Percentiles rank a stretch among this genome's conserved stretches.
Evolutionary conservation across 2,888 invertebrate species (phyloP).

Genomic region (Agonum fuliginosum): DNA sequence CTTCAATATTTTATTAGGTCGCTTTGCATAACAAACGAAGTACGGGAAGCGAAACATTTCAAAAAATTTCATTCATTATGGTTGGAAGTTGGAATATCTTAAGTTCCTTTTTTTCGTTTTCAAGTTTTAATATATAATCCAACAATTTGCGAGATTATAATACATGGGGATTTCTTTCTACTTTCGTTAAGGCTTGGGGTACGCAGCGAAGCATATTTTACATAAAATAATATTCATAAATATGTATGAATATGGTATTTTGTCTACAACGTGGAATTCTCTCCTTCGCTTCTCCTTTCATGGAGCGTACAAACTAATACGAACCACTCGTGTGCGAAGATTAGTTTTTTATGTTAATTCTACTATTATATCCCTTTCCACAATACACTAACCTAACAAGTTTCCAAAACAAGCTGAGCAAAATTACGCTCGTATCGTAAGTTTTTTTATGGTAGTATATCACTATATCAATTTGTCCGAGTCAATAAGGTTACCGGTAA

Average conservation of each 20-base stretch:
- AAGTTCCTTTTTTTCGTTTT: slow-evolving; percentile 16
- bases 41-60: background rate
- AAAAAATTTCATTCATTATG: slow-evolving; percentile 33
- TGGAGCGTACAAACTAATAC: slow-evolving; percentile 41
- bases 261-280: slow-evolving; percentile 41
- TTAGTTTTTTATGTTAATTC: slow-evolving; percentile 36
- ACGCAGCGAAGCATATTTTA: slow-evolving; percentile 46
- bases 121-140: slow-evolving; percentile 46
- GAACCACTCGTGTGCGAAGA: slow-evolving; percentile 7
- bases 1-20: slow-evolving; percentile 43
- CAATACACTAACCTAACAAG: background rate
- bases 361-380: background rate
- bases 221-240: slow-evolving; percentile 56
- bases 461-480: no score
- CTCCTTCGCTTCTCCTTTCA: slow-evolving; percentile 20
- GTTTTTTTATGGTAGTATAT: no score
- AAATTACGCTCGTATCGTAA: no score
- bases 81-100: slow-evolving; percentile 9
- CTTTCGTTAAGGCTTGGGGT: background rate
- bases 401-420: no score
- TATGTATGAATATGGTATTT: slow-evolving; percentile 54
- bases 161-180: slow-evolving; percentile 39
- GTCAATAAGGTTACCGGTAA: no score
- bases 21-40: slow-evolving; percentile 37
- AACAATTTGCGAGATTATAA: slow-evolving; percentile 49